Conservation (phyloP, 2,888 invertebrate species). For the Pseudococcus jackbeardsleyi region DNA sequence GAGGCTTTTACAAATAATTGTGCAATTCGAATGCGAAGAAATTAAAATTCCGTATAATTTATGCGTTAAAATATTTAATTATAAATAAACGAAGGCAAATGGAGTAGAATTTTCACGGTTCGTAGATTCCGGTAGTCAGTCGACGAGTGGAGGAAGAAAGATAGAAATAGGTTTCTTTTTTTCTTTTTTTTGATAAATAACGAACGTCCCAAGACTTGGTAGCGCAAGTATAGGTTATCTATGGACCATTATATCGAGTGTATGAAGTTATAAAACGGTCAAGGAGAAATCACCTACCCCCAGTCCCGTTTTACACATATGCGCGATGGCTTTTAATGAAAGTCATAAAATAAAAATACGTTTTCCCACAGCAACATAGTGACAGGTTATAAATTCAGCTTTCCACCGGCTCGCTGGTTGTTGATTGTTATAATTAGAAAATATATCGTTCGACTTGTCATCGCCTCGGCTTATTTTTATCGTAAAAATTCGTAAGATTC, state of each 20-base stretch:
- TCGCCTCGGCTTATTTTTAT: not conserved
- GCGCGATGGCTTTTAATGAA: slow-evolving; percentile 33
- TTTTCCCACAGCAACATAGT: not conserved
- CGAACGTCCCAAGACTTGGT: not conserved
- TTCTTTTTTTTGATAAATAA: slow-evolving; percentile 14
- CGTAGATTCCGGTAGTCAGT: not conserved
- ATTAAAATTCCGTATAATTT: slow-evolving; percentile 7
- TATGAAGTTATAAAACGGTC: slow-evolving; percentile 34
- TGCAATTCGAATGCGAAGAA: slow-evolving; percentile 18
- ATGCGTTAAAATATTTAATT: slow-evolving; percentile 28
- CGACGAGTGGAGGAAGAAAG: not conserved
- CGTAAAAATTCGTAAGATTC: not conserved
- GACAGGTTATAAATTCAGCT: slow-evolving; percentile 38
- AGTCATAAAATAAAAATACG: slow-evolving; percentile 42
- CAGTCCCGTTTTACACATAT: not conserved
- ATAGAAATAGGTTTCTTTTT: not conserved
- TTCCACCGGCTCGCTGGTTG: not conserved
- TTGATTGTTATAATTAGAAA: slow-evolving; percentile 34
- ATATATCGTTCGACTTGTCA: slow-evolving; percentile 20
- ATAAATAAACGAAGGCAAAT: slow-evolving; percentile 16
- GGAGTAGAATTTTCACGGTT: slow-evolving; percentile 44
- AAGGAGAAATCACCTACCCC: slow-evolving; percentile 17
- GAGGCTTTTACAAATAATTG: slow-evolving; percentile 1
- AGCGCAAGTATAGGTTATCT: not conserved
- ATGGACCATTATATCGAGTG: slow-evolving; percentile 2